Base-by-base conservation (phyloP, 2,888 invertebrate species). In the Aphrophora alni region DNA sequence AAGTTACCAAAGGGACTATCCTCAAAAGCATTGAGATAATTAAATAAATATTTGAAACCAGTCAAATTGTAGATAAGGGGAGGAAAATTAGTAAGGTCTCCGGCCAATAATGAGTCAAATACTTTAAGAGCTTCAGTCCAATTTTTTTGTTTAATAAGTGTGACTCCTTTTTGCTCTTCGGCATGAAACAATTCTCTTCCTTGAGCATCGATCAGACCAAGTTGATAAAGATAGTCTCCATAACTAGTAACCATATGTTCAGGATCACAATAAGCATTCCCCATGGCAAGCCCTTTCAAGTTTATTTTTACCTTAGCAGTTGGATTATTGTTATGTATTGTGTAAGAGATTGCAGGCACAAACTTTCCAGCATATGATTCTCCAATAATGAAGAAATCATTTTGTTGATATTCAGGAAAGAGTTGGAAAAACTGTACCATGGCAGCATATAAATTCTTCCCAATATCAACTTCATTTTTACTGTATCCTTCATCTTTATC, bases 361-460 rank as follows among this genome's bases (percentile, higher is more conserved):
- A 93, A 93, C 87, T 93, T 93, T 0, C 97, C 97, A 70, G 92
- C 97, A 87, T 97, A 97, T 0, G 96, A 97, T 89, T 98, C 97
- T 0, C 98, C 98, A 0, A 95, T 93, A 0, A 96, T 92, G 89
- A 93, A 98, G 87, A 98, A 97, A 76, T 94, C 94, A 85, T 93
- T 94, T 0, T 89, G 87, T 86, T 92, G 92, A 33, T 94, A 89
- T 85, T 95, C 93, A 0, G 94, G 93, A 87, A 97, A 98, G 0
- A 98, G 87, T 83, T 92, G 90, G 87, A 96, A 97, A 87, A 98
- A 95, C 87, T 98, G 98, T 59, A 90, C 88, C 2, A 97, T 86
- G 0, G 94, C 94, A 77, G 91, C 90, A 86, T 96, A 94, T 8
- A 98, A 88, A 87, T 98, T 93, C 75, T 92, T 90, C 0, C 95